Base-by-base conservation (phyloP, 2,888 invertebrate species). In the Artemia sp. region DNA sequence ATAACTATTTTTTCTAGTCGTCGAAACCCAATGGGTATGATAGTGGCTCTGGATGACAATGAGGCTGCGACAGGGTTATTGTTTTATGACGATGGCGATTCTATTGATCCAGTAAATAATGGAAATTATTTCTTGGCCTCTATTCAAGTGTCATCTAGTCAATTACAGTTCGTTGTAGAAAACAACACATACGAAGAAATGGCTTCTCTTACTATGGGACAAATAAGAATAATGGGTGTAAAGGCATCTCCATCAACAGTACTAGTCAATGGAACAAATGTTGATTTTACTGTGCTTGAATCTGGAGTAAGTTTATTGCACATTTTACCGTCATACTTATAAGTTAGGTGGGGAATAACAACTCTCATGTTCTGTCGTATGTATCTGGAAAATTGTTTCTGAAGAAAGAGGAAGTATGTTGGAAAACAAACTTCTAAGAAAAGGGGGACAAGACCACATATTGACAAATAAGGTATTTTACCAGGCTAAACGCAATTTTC, bases 51-150 rank as follows among this genome's bases (percentile, higher is more conserved):
- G 14, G 73, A 74, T 70, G 73, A 73, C 10, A 67, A 72, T 50
- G 72, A 71, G 24, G 66, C 66, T 9, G 75, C 76, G 14, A 53
- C 52, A 8, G 76, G 76, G 38, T 58, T 70, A 24, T 73, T 76
- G 1, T 76, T 74, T 72, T 76, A 74, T 73, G 76, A 76, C 71
- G 76, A 76, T 72, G 76, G 76, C 52, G 74, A 74, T 24, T 74
- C 75, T n/a, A 73, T 73, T 51, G 73, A 73, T 67, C 72, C 73
- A 9, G 70, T 74, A 52, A 72, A 70, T 52, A 72, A 70, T n/a
- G 73, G 70, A 4, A 14, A 71, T 9, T 74, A 74, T 69, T 58
- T 58, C 11, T 58, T 58, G 64, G 64, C 64, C n/a, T 19, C n/a
- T 11, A 58, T 58, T 24, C 64, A 58, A 58, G 64, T 58, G 64